Base-by-base conservation (phyloP, 2,888 invertebrate genomes). In the Drosophila atripex region DNA sequence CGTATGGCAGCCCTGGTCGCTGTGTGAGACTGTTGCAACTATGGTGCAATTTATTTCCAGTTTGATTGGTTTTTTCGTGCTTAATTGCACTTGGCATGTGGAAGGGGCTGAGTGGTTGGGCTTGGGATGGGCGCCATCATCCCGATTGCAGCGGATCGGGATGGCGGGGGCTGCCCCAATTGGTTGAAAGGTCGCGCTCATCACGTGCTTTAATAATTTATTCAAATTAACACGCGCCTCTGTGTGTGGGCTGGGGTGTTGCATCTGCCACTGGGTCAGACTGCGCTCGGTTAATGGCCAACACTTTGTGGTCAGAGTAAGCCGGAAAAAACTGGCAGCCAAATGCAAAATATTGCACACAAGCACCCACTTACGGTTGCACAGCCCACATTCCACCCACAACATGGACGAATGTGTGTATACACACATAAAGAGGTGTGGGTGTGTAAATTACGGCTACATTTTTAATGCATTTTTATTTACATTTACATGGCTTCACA, bases 201-300 rank as follows among this genome's bases (percentile, higher is more conserved):
- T 88, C 90, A 90, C 80, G 78, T 79, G 75, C 79, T 82, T 85
- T 89, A 89, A 87, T 89, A 88, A 87, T 88, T 87, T 90, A 90
- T 89, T 90, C 86, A 90, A 90, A 90, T 89, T 90, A 90, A 89
- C 89, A 89, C 86, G 75, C 88, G 50, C 60, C 60, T 51, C 58
- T 58, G 51, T 56, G 69, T 72, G 70, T 52, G 73, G 58, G 35
- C 14, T 41, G 18, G 43, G 12, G 12, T 23, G 16, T 21, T 18
- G 43, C 12, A 41, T 41, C 55, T 30, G 49, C 18, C 38, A 58
- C 66, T 68, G 68, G 51, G 58, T 53, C 47, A 32, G 54, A 38
- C 45, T 45, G 79, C 68, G 73, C 61, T 69, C 70, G 65, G 54
- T 69, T 65, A 65, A 64, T 50, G 73, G 87, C 83, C 88, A 84